These are phyloP conservation scores for Gadopsis bispinosus DNA, from an alignment of 2,797 vertebrate genomes.

Conservation along the genomic window DNA sequence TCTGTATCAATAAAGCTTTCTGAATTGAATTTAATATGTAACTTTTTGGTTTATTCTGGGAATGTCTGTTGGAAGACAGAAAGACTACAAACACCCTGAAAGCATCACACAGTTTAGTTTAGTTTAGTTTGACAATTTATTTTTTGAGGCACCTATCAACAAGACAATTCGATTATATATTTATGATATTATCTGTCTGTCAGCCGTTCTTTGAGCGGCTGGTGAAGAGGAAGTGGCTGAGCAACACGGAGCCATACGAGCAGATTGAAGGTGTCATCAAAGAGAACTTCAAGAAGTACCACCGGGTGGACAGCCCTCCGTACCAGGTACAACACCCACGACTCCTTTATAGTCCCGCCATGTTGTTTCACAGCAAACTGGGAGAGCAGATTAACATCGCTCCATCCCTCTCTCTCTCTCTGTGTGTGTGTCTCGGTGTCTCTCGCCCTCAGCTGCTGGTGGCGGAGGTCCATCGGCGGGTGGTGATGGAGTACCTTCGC, in stretches of 20 bases:
- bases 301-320: conserved; percentile 87
- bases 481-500: conserved; percentile 90
- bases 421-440: not conserved
- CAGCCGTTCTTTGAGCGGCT: conserved; percentile 91
- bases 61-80: not conserved
- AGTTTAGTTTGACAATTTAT: too few relatives aligned
- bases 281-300: conserved; percentile 86
- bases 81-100: not conserved
- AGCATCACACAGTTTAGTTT: not conserved
- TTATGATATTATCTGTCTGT: not conserved
- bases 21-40: conserved; percentile 13
- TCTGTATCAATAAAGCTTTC: conserved; percentile 14
- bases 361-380: too few relatives aligned
- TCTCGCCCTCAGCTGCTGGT: conserved; percentile 84
- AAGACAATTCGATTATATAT: too few relatives aligned
- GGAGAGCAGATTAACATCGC: too few relatives aligned
- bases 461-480: conserved; percentile 88
- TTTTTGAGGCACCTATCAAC: too few relatives aligned
- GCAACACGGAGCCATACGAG: conserved; percentile 87
- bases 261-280: conserved; percentile 86
- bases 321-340: conserved; percentile 85
- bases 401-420: too few relatives aligned
- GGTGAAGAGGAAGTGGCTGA: conserved; percentile 93
- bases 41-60: not conserved
- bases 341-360: too few relatives aligned